phyloP scores from a whole-genome alignment of 2,113 vertebrate genomes.

The Corvus cornix region DNA sequence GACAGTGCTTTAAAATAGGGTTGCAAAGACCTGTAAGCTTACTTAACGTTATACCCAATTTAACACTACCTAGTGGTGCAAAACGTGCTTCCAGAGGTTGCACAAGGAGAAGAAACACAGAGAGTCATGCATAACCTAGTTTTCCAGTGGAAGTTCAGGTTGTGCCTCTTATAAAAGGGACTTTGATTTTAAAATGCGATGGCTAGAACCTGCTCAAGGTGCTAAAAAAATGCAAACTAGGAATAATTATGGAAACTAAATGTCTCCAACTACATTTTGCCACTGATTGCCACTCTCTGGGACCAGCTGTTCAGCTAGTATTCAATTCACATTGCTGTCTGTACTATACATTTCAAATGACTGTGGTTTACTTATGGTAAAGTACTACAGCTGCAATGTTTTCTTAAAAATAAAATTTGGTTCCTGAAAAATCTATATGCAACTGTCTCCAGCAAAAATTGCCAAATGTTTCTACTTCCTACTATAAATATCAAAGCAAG shows the following conservation, averaged over 20 bases:
- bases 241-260: background rate
- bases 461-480: background rate
- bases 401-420: background rate
- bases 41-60: background rate
- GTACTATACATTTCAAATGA: background rate
- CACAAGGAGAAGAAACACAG: background rate
- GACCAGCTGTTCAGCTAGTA: background rate
- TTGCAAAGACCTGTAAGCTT: background rate
- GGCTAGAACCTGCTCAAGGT: background rate
- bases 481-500: background rate
- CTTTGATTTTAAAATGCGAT: background rate
- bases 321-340: background rate
- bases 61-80: background rate
- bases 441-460: background rate
- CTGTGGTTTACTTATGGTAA: background rate
- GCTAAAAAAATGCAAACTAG: background rate
- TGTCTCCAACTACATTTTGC: background rate
- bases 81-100: background rate
- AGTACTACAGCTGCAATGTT: background rate
- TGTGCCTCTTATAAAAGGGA: background rate
- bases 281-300: background rate
- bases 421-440: background rate
- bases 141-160: background rate
- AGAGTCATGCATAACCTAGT: background rate
- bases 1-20: background rate